Percentiles rank a stretch among this genome's conserved stretches.
phyloP scores from a whole-genome alignment of 2,797 vertebrate species.

The Novumbra hubbsi region DNA sequence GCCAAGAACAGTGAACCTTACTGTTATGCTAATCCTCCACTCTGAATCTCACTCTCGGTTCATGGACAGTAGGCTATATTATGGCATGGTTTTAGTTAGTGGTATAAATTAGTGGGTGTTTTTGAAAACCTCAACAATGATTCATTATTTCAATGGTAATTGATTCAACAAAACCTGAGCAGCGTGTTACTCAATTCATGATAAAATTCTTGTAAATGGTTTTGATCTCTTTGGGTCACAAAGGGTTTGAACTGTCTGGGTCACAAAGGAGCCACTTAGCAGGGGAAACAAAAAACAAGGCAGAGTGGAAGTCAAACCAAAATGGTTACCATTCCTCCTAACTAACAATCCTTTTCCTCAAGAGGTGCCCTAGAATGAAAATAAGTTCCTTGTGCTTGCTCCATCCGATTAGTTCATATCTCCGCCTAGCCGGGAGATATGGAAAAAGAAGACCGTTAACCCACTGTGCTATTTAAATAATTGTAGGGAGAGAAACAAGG shows the following conservation, averaged over 20 bases:
- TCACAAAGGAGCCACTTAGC: not conserved
- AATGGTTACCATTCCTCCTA: constrained; percentile 6
- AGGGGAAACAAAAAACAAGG: not conserved
- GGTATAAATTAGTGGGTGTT: constrained; percentile 2
- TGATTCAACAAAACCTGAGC: not conserved
- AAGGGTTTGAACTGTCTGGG: not conserved
- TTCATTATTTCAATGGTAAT: constrained; percentile 12
- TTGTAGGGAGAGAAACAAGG: constrained; percentile 40
- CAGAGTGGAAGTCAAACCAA: not conserved
- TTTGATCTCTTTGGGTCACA: not conserved
- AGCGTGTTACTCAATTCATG: not conserved
- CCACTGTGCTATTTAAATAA: constrained; percentile 58
- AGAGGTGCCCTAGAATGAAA: not conserved
- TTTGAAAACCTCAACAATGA: not conserved
- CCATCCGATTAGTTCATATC: constrained; percentile 36
- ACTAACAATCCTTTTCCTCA: not conserved
- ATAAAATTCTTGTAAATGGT: not conserved
- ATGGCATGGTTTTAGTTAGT: not conserved
- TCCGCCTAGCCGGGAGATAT: constrained; percentile 37
- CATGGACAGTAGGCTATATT: not conserved
- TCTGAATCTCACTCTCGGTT: not conserved
- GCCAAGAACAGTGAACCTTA: not conserved
- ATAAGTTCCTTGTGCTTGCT: constrained; percentile 3
- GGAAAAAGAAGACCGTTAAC: constrained; percentile 35
- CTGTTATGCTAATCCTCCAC: not conserved